Evolutionary conservation across 2,113 vertebrate species (phyloP), one percentile per base, ranked within the genome.

Genomic region (Tamias sibiricus): DNA sequence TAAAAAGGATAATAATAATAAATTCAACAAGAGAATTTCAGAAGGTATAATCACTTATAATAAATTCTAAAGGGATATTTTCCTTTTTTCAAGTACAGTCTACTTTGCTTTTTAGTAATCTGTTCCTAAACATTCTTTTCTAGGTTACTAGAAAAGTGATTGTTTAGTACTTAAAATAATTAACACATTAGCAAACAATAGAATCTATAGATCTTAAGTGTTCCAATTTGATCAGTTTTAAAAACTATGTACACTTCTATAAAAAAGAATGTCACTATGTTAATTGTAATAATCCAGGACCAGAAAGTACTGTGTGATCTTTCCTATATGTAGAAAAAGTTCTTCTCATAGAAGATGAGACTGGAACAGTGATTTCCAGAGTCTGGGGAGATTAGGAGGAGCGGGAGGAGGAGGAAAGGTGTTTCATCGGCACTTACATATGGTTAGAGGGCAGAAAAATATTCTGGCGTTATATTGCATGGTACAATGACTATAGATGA

Each of bases 1-100:
- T 59, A 97, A 98, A 98, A 88, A 95, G 1, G 93, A 97, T 95
- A 98, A 98, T 96, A 95, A 87, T 87, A 98, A 98, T 98, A 96
- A 94, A 98, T 97, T 97, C 90, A 98, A 92, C 57, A 96, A 96
- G 57, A 97, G 54, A 92, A 97, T 97, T 97, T 96, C 47, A 94
- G 52, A 95, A 96, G 52, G 42, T 69, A 92, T 52, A 89, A 92
- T 84, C 95, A 87, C 68, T 91, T 80, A 57, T 75, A 26, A 62
- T 62, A 62, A 84, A 97, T 95, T 90, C 66, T 89, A 62, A 93
- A 94, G 71, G 69, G 19, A 2, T 30, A 49, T 81, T 93, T 76
- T 66, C 26, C 59, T 13, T 95, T 95, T 84, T 22, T 47, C 20
- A 92, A 72, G n/a, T 47, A 54, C 84, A 35, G 49, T 2, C 6